Percentiles rank a stretch among this genome's conserved stretches.
Conservation (phyloP, 2,113 vertebrate genomes). For the Ameiurus melas region DNA sequence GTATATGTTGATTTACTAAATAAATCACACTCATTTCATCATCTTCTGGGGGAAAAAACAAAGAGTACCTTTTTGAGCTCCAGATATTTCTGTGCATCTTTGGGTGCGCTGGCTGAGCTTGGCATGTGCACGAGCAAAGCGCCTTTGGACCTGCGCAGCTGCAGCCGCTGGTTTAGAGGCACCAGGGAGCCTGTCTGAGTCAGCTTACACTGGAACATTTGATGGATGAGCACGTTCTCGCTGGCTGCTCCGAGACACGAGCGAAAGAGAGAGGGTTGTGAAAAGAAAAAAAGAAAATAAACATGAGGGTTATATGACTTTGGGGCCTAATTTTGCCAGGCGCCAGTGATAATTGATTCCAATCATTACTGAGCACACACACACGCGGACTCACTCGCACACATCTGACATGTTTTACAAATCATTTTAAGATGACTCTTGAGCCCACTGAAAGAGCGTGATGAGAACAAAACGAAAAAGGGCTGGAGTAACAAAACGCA, state of each 20-base stretch:
- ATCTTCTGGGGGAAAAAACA: neutral
- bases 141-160: constrained; percentile 81
- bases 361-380: constrained; percentile 35
- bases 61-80: constrained; percentile 84
- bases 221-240: constrained; percentile 88
- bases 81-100: constrained; percentile 77
- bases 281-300: constrained; percentile 49
- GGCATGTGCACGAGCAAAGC: constrained; percentile 76
- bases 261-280: constrained; percentile 17
- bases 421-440: constrained; percentile 7
- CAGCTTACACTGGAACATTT: constrained; percentile 91
- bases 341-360: constrained; percentile 51
- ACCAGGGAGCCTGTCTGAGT: constrained; percentile 89
- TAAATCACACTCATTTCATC: neutral
- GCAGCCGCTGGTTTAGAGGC: constrained; percentile 75
- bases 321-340: constrained; percentile 42
- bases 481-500: neutral
- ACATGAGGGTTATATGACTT: constrained; percentile 29
- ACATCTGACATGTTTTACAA: constrained; percentile 18
- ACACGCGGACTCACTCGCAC: constrained; percentile 1
- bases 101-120: constrained; percentile 55
- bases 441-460: neutral
- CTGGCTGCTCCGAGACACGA: constrained; percentile 75
- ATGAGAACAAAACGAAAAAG: neutral
- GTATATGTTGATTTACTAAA: neutral